Evolutionary conservation across 1,140 invertebrate genomes (phyloP), one percentile per base, ranked within the genome.

Genomic region (Belonocnema kinseyi): DNA sequence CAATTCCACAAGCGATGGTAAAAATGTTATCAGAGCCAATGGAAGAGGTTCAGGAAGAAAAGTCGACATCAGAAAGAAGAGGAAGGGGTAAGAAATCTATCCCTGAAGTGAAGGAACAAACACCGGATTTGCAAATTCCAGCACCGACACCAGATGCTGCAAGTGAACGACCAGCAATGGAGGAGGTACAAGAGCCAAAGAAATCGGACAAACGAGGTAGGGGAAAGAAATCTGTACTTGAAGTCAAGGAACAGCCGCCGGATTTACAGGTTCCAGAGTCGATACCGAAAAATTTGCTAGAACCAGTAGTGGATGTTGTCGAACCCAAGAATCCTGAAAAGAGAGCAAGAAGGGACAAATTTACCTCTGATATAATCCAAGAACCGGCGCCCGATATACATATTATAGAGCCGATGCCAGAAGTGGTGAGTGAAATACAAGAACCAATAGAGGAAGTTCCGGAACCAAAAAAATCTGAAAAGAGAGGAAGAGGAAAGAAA

Each of bases 371-470:
- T 7, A 54, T 5, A n/a, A 54, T 17, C n/a, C n/a, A 19, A 54
- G 17, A 54, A 17, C 4, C 12, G 13, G 54, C 54, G 19, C 19
- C 5, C 10, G 56, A 58, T 11, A 12, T 21, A 14, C 19, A 58
- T 26, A 58, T 12, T 26, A 26, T 13, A 58, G 10, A 12, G 26
- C n/a, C 8, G 11, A 54, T 17, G 10, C 2, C 53, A 7, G 53
- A 54, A 54, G 17, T 17, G 8, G 7, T 17, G 10, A 19, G 17
- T 17, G 53, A 54, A 19, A 17, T 54, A 50, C 40, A 80, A 51
- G 80, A 84, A 53, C 74, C 78, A 56, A 85, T 86, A 70, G 80
- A 82, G 21, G 86, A 88, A 73, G 10, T n/a, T n/a, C 17, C 19
- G 0, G 17, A 54, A 54, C 4, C 6, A 3, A 54, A 54, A 10